Evolutionary conservation across 1,140 invertebrate species (phyloP).

Genomic region (Drosophila murphyi): DNA sequence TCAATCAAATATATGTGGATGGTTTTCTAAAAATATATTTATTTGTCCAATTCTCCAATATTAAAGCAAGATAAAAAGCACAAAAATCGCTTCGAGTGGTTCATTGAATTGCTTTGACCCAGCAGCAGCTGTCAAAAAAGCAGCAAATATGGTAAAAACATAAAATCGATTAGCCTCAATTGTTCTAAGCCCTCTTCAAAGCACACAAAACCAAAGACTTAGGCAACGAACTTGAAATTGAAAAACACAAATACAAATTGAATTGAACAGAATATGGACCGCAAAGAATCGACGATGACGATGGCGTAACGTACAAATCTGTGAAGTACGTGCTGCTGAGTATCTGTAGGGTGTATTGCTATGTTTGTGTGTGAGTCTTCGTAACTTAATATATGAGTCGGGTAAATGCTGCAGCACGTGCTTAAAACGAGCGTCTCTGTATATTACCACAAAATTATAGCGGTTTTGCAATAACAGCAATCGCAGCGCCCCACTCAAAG

Average conservation of each 20-base stretch:
- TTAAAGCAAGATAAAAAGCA: constrained; percentile 15
- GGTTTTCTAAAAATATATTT: constrained; percentile 4
- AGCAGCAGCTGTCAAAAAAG: constrained; percentile 70
- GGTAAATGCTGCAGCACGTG: constrained; percentile 80
- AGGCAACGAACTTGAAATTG: constrained; percentile 81
- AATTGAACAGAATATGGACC: constrained; percentile 41
- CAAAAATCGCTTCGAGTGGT: constrained; percentile 33
- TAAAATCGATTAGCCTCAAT: constrained; percentile 80
- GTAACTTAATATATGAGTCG: constrained; percentile 76
- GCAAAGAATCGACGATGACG: constrained; percentile 48
- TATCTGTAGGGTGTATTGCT: constrained; percentile 39
- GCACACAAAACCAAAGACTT: constrained; percentile 59
- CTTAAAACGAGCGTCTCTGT: constrained; percentile 79
- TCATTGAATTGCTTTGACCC: constrained; percentile 64
- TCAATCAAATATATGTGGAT: background rate
- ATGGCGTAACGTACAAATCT: constrained; percentile 80
- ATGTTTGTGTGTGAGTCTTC: constrained; percentile 53
- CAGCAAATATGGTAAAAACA: constrained; percentile 46
- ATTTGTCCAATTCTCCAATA: constrained; percentile 27
- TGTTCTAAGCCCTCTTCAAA: constrained; percentile 69
- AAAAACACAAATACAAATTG: constrained; percentile 54
- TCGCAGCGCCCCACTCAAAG: constrained; percentile 47
- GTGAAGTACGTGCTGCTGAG: constrained; percentile 78
- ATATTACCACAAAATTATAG: constrained; percentile 83
- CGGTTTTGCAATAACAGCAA: constrained; percentile 74